These are phyloP conservation scores for Paramuricea clavata DNA, from an alignment of 92 coral and sea anemone species.

Conservation along the genomic window DNA sequence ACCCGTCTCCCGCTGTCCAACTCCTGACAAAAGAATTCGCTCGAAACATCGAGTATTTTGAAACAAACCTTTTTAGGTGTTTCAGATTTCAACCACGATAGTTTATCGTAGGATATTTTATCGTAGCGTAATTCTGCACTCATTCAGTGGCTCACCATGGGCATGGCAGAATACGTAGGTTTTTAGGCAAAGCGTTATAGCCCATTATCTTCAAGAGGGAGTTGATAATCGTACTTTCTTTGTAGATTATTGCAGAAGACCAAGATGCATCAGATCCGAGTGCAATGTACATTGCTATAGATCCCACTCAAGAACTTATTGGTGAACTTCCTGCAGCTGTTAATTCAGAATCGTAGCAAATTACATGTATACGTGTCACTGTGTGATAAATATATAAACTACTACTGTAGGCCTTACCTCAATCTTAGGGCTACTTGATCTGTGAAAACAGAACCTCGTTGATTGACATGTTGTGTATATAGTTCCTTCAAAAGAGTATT, in stretches of 20 bases:
- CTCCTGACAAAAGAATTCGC: background rate
- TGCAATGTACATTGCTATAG: slow-evolving; percentile 95
- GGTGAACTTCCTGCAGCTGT: slow-evolving; percentile 81
- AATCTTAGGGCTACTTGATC: too few relatives aligned
- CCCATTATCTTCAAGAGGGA: too few relatives aligned
- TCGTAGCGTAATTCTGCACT: background rate
- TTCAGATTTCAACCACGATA: background rate
- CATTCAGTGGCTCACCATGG: too few relatives aligned
- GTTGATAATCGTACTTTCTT: background rate
- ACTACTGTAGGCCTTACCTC: too few relatives aligned
- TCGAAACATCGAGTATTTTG: too few relatives aligned
- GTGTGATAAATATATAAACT: too few relatives aligned
- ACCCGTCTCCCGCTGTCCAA: too few relatives aligned
- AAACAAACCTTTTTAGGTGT: too few relatives aligned
- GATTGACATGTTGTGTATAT: background rate
- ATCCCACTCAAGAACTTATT: slow-evolving; percentile 88
- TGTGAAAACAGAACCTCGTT: background rate
- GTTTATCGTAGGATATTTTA: too few relatives aligned
- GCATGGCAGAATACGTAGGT: background rate
- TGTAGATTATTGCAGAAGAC: background rate
- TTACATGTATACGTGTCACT: too few relatives aligned
- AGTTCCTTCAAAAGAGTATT: background rate
- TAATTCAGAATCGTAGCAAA: background rate
- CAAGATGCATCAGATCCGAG: background rate
- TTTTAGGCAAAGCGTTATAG: too few relatives aligned